Base-by-base conservation (phyloP, 2,113 vertebrate genomes). In the Calypte anna region DNA sequence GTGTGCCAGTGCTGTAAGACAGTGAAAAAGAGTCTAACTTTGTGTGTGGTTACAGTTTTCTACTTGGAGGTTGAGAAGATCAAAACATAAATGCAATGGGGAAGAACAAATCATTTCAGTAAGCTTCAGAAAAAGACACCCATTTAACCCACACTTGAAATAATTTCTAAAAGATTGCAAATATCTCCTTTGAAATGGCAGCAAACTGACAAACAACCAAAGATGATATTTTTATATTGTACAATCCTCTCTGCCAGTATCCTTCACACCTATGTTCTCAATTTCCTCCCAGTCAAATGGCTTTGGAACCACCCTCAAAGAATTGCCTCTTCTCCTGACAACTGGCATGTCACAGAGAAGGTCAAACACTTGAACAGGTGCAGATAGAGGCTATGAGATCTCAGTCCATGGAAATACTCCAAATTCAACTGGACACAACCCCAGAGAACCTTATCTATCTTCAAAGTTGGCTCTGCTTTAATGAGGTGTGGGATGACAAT, bases 401-500 rank as follows among this genome's bases (percentile, higher is more conserved):
- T 57, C 54, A n/a, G 16, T 28, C 31, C 19, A 24, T 5, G 8
- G 14, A 54, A 70, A 63, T n/a, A 33, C 8, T 81, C 51, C 81
- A 28, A 93, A 46, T 14, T 55, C 3, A 15, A 59, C 55, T 62
- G 51, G 22, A 74, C 28, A 70, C 10, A 77, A 30, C 5, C 11
- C 22, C 33, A 33, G 70, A 33, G 19, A 94, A 51, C 2, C 2
- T 70, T 66, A 74, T 72, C 33, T 62, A 2, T 31, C 36, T 74
- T 86, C 40, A 50, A 0, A 46, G 14, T 48, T 46, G 27, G 2
- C 5, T 7, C 5, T 72, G 30, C 23, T 64, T 66, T 82, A 33
- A 40, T 31, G 55, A 64, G 21, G 7, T 5, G 4, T 7, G 2
- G 22, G 22, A 31, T 74, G 43, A 50, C 24, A 0, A 0, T 40